These are phyloP conservation scores for Rhinatrema bivittatum DNA, from an alignment of 2,797 vertebrate genomes.

Conservation along the genomic window DNA sequence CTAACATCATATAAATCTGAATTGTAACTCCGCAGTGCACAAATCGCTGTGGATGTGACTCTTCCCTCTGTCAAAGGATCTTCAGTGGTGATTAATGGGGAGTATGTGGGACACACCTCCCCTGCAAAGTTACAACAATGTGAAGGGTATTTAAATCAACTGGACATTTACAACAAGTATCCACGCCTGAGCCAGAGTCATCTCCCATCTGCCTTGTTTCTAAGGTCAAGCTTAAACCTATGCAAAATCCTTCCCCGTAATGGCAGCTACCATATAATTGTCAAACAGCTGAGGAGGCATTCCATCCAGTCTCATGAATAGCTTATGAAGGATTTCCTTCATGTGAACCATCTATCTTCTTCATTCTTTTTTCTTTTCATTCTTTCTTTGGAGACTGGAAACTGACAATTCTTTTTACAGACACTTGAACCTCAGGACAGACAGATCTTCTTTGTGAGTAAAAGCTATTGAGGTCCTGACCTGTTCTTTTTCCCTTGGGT, in stretches of 20 bases:
- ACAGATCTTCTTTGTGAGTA: not conserved
- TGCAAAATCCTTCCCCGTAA: not conserved
- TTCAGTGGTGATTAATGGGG: not conserved
- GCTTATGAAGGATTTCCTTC: not conserved
- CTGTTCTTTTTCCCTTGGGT: not conserved
- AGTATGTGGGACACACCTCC: not conserved
- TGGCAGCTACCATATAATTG: not conserved
- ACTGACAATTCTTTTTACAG: not conserved
- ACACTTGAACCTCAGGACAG: fast-evolving
- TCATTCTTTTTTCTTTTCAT: not conserved
- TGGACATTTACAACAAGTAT: not conserved
- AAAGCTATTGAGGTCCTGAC: not conserved
- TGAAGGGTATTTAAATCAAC: not conserved
- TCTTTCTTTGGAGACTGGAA: not conserved
- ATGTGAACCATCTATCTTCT: not conserved
- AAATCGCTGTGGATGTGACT: not conserved
- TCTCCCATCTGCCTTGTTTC: not conserved
- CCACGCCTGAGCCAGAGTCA: not conserved
- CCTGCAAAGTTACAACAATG: not conserved
- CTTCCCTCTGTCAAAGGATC: not conserved
- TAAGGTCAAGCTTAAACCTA: not conserved
- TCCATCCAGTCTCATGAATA: not conserved
- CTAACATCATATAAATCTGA: too few relatives aligned
- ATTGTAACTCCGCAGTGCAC: not conserved
- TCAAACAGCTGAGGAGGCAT: not conserved